A percentile compares a stretch with the other conserved stretches of the same genome.
phyloP scores from a whole-genome alignment of 2,888 invertebrate species.

The Ormia ochracea region DNA sequence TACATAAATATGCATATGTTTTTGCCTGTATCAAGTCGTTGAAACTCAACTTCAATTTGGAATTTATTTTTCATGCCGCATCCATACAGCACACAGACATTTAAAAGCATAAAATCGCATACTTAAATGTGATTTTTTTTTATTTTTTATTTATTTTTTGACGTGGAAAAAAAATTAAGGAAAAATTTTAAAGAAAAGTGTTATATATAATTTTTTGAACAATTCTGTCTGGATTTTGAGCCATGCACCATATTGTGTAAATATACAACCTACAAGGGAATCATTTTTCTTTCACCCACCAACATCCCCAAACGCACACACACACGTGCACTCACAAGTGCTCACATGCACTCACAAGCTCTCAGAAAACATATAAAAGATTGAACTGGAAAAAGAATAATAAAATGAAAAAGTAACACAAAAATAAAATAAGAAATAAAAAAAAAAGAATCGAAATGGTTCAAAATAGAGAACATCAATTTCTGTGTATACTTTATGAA shows the following conservation, averaged over 20 bases:
- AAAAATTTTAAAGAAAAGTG: conserved; percentile 27
- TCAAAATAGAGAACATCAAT: conserved; percentile 39
- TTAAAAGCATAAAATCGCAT: conserved; percentile 28
- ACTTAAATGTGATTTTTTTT: not conserved
- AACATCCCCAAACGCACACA: not conserved
- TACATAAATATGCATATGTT: conserved; percentile 1
- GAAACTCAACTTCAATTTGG: conserved; percentile 40
- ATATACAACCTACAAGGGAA: conserved; percentile 55
- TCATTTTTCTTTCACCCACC: conserved; percentile 23
- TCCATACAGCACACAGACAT: conserved; percentile 4
- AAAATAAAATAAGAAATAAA: not conserved
- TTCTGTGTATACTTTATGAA: conserved; percentile 41
- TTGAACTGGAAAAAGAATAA: not conserved
- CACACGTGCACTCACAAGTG: not conserved
- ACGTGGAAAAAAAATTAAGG: not conserved
- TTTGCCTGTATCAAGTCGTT: conserved; percentile 9
- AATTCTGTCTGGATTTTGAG: conserved; percentile 41
- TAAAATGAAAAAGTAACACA: conserved; percentile 4
- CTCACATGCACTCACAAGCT: not conserved
- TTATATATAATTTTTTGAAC: conserved; percentile 41
- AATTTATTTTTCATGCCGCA: not conserved
- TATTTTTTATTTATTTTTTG: too few relatives aligned
- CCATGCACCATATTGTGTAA: conserved; percentile 51
- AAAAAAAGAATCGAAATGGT: conserved; percentile 1
- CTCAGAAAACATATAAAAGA: conserved; percentile 30